Evolutionary conservation across 2,888 invertebrate species (phyloP), one percentile per base, ranked within the genome.

Genomic region (Acanthosepion esculentum): DNA sequence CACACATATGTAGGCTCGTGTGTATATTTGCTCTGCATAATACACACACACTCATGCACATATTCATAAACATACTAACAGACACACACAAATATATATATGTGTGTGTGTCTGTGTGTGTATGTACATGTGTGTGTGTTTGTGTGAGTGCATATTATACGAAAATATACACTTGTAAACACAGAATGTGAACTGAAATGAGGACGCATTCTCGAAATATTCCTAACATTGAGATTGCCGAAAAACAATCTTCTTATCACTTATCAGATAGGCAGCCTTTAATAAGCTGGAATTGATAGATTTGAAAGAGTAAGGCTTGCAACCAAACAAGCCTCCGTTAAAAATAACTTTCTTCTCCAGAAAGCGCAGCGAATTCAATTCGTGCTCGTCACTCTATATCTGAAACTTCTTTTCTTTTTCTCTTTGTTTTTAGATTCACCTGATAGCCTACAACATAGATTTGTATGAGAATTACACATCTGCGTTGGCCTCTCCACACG

Each of bases 401-500:
- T 78, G 3, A 12, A 12, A 18, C 33, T 78, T 78, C 10, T 15
- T 78, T n/a, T n/a, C n/a, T 78, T n/a, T n/a, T 18, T 78, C 97
- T 94, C 6, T 92, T 94, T 33, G 91, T 53, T 96, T 95, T 41
- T 98, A 99, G 99, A 98, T 99, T 97, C 99, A 99, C 98, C 98
- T 99, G 98, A 99, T 99, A 98, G 99, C 99, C 97, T 99, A 99
- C 98, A 99, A 99, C 98, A 99, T 99, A 95, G 99, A 99, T 98
- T 98, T 99, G 96, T 99, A 99, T 98, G 98, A 98, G 97, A 99
- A 99, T 98, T 99, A 99, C 98, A 98, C 99, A 95, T 99, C 99
- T 98, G 99, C 99, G 95, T 98, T 99, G 96, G 98, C 98, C 97
- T 98, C 98, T 97, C 99, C 99, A 95, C 99, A 99, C 97, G 99